A percentile compares a stretch with the other conserved stretches of the same genome.
phyloP scores from a whole-genome alignment of 2,888 invertebrate genomes.

The Coleophora flavipennella region DNA sequence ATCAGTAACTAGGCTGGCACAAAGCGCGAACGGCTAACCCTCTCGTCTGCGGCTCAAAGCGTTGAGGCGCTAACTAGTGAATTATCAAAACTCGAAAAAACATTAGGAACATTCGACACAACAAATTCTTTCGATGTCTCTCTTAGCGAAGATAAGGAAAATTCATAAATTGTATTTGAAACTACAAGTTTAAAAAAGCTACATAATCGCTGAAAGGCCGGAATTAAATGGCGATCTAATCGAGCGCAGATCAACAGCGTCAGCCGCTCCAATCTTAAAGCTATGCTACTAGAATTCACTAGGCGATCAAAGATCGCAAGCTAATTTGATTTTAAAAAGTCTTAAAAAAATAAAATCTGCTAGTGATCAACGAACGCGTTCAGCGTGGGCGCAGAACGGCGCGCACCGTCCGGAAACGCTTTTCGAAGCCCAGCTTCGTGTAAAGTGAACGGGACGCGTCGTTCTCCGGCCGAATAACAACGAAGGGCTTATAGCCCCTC shows the following conservation, averaged over 20 bases:
- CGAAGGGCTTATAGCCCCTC: slow-evolving; percentile 87
- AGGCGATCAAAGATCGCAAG: too few relatives aligned
- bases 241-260: too few relatives aligned
- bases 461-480: slow-evolving; percentile 88
- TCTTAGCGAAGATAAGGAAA: too few relatives aligned
- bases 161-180: too few relatives aligned
- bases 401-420: slow-evolving; percentile 84
- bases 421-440: slow-evolving; percentile 86
- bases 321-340: slow-evolving; percentile 42
- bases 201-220: too few relatives aligned
- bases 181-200: too few relatives aligned
- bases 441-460: slow-evolving; percentile 89
- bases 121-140: neutral
- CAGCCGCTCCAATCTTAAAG: too few relatives aligned
- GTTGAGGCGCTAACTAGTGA: slow-evolving; percentile 25
- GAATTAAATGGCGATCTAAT: too few relatives aligned
- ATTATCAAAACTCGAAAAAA: slow-evolving; percentile 30
- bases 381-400: slow-evolving; percentile 78
- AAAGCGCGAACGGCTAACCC: slow-evolving; percentile 48
- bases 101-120: slow-evolving; percentile 9
- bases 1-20: slow-evolving; percentile 51
- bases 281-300: too few relatives aligned
- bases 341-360: slow-evolving; percentile 74
- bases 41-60: slow-evolving; percentile 41
- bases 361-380: slow-evolving; percentile 53